These are phyloP conservation scores for Brachyhypopomus occidentalis DNA, from an alignment of 2,113 vertebrate species.

Conservation along the genomic window DNA sequence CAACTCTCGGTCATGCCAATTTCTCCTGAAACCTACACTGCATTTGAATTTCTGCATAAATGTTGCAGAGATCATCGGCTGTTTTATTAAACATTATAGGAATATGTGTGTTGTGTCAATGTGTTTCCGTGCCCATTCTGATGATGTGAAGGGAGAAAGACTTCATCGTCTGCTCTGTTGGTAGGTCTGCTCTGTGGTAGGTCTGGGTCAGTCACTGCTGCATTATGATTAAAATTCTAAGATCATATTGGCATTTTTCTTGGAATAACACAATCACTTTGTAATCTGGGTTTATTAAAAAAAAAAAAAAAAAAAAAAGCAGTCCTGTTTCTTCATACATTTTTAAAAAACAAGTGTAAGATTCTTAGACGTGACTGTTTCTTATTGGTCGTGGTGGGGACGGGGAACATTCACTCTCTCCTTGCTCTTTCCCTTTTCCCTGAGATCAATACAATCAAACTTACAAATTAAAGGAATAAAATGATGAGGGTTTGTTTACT, in stretches of 20 bases:
- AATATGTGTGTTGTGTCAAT: not conserved
- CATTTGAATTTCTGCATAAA: not conserved
- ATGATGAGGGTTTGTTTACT: not conserved
- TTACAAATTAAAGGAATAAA: not conserved
- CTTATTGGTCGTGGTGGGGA: too few relatives aligned
- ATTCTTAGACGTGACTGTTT: not conserved
- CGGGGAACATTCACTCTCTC: too few relatives aligned
- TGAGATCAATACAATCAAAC: too few relatives aligned
- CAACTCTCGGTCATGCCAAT: not conserved
- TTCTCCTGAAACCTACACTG: not conserved
- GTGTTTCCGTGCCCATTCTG: not conserved
- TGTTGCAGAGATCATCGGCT: not conserved
- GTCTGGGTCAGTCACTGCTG: not conserved
- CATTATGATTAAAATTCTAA: not conserved
- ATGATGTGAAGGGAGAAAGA: not conserved
- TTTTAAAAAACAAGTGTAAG: not conserved
- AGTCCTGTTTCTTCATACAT: not conserved
- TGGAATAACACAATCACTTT: not conserved
- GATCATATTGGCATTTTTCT: not conserved
- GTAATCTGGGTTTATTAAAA: not conserved
- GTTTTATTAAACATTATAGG: constrained; percentile 31
- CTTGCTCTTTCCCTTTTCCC: too few relatives aligned
- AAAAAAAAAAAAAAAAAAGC: not conserved
- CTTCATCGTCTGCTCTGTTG: not conserved
- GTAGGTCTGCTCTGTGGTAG: too few relatives aligned